A percentile compares a stretch with the other conserved stretches of the same genome.
These are phyloP conservation scores for Centruroides vittatus DNA, from an alignment of 1,140 invertebrate genomes.

Conservation along the genomic window DNA sequence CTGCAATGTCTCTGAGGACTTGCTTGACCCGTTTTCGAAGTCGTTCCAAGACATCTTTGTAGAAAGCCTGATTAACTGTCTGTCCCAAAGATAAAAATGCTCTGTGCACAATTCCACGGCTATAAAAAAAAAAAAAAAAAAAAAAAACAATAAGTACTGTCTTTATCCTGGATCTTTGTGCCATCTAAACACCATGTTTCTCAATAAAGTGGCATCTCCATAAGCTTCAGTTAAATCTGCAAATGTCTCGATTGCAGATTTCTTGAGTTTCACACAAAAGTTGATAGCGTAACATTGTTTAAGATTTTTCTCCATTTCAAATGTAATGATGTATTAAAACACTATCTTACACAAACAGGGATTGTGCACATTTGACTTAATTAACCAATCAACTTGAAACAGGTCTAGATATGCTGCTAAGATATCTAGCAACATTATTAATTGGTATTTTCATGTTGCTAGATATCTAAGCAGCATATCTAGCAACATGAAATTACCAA, in stretches of 20 bases:
- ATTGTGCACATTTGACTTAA: background rate
- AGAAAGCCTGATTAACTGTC: too few relatives aligned
- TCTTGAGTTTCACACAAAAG: too few relatives aligned
- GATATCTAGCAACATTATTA: too few relatives aligned
- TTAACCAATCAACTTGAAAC: background rate
- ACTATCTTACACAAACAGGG: background rate
- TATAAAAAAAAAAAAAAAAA: background rate
- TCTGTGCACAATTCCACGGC: background rate
- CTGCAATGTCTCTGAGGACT: too few relatives aligned
- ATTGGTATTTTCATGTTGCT: too few relatives aligned
- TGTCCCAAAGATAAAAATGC: background rate
- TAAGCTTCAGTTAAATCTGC: background rate
- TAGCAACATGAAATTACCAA: background rate
- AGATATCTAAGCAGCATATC: too few relatives aligned
- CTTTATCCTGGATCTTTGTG: background rate
- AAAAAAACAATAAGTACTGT: background rate
- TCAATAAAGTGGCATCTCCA: background rate
- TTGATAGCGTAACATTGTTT: too few relatives aligned
- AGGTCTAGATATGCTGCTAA: too few relatives aligned
- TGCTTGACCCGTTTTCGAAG: too few relatives aligned
- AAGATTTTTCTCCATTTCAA: background rate
- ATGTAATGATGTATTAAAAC: too few relatives aligned
- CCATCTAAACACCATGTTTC: background rate
- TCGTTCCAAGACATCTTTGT: too few relatives aligned
- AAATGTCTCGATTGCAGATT: background rate